Evolutionary conservation across 37 sponge, comb jelly and placozoan genomes (phyloP), one percentile per base, ranked within the genome.

Genomic region (Halisarca cf. caerulea): DNA sequence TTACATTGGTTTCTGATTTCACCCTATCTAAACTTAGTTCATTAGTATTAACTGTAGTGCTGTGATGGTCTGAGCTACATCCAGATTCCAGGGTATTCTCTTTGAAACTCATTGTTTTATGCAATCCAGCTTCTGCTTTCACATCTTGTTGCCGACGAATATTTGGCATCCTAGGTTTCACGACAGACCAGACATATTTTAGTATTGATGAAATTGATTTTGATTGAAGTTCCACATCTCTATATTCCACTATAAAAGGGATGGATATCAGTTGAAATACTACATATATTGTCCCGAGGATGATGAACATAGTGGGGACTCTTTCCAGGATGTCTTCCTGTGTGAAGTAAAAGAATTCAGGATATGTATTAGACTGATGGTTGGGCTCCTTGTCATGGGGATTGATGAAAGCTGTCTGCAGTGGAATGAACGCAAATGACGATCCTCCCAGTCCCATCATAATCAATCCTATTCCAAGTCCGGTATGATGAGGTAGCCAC

Each of bases 401-500:
- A 62, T 85, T 85, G 32, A 85, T 85, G 39, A 77, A 85, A 28
- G 18, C 77, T 20, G 85, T 85, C 32, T 74, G 74, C 9, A 85
- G 62, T 1, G 85, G 85, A 79, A 74, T 85, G 58, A 85, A 77
- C 14, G 77, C 64, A 40, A 77, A 74, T 20, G 85, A 75, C 8
- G 78, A 75, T 3, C 74, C 7, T 1, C 85, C 85, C 18, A 85
- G 77, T 4, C 85, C 85, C 6, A 79, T 62, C 17, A 85, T 64
- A 1, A 85, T 64, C 55, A 75, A 40, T 0, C 85, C 85, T 21
- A 77, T 60, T 9, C 74, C 85, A 3, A 85, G 60, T 3, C 85
- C 85, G 53, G 53, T 85, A 32, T 59, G 41, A 1, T 45, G 28
- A 9, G 85, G 85, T 54, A 85, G 58, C 85, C 85, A 85, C 85